These are phyloP conservation scores for Serilophus lunatus DNA, from an alignment of 2,113 vertebrate species.

Conservation along the genomic window DNA sequence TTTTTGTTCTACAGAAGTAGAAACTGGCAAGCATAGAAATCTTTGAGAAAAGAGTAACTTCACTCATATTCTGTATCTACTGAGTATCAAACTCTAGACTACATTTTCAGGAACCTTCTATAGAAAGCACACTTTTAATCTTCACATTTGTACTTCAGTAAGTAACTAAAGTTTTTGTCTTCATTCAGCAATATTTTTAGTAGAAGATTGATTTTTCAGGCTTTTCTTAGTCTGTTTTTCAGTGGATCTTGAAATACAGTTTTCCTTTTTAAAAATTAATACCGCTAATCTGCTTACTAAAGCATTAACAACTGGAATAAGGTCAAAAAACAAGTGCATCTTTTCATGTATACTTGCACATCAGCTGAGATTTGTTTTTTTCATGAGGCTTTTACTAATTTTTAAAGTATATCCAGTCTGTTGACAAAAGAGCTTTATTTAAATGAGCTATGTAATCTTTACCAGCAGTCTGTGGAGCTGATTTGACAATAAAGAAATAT, in stretches of 20 bases:
- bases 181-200: background rate
- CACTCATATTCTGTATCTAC: background rate
- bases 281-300: slow-evolving; percentile 26
- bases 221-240: slow-evolving; percentile 6
- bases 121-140: background rate
- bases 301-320: slow-evolving; percentile 34
- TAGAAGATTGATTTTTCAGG: background rate
- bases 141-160: background rate
- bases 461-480: slow-evolving; percentile 56
- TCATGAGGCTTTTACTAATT: slow-evolving; percentile 36
- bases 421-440: slow-evolving; percentile 67
- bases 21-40: background rate
- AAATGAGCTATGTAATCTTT: slow-evolving; percentile 70
- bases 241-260: slow-evolving; percentile 11
- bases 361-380: slow-evolving; percentile 44
- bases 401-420: slow-evolving; percentile 44
- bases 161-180: background rate
- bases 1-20: background rate
- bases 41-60: background rate
- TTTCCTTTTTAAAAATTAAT: slow-evolving; percentile 21
- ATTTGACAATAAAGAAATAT: slow-evolving; percentile 71
- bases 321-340: slow-evolving; percentile 26
- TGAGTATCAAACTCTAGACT: background rate
- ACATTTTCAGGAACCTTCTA: background rate
- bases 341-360: slow-evolving; percentile 32